A percentile compares a stretch with the other conserved stretches of the same genome.
phyloP scores from a whole-genome alignment of 2,113 vertebrate genomes.

The Recurvirostra avosetta region DNA sequence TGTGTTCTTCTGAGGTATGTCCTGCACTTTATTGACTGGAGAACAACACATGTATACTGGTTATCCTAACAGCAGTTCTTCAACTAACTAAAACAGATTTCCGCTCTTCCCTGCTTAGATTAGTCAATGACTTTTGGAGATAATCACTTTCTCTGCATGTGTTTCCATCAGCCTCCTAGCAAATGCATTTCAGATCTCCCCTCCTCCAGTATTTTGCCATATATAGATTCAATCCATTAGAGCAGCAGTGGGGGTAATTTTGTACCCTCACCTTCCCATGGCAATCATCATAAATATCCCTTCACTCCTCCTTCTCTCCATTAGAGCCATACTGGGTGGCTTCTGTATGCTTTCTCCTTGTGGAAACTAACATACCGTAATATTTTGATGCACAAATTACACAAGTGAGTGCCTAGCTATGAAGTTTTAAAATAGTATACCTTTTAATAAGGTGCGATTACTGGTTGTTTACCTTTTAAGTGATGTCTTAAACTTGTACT shows the following conservation, averaged over 20 bases:
- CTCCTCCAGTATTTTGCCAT: not conserved
- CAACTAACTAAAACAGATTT: not conserved
- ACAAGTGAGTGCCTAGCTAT: not conserved
- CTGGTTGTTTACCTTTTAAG: not conserved
- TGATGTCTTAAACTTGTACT: not conserved
- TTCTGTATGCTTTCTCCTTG: not conserved
- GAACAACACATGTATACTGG: not conserved
- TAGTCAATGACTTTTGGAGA: not conserved
- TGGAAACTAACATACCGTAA: not conserved
- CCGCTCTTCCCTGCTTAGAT: not conserved
- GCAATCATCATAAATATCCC: not conserved
- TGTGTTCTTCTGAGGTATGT: not conserved
- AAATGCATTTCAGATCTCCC: not conserved
- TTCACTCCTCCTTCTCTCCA: not conserved
- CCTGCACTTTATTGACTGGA: not conserved
- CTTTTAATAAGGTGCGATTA: conserved; percentile 13
- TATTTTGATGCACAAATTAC: conserved; percentile 8
- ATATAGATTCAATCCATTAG: not conserved
- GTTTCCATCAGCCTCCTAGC: not conserved
- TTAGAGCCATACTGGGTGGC: not conserved
- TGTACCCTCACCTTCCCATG: not conserved
- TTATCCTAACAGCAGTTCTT: not conserved
- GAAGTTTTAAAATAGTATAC: not conserved
- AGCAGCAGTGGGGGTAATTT: not conserved
- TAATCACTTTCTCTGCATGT: not conserved